Evolutionary conservation across 2,888 invertebrate species (phyloP).

Genomic region (Argyra leucocephala): DNA sequence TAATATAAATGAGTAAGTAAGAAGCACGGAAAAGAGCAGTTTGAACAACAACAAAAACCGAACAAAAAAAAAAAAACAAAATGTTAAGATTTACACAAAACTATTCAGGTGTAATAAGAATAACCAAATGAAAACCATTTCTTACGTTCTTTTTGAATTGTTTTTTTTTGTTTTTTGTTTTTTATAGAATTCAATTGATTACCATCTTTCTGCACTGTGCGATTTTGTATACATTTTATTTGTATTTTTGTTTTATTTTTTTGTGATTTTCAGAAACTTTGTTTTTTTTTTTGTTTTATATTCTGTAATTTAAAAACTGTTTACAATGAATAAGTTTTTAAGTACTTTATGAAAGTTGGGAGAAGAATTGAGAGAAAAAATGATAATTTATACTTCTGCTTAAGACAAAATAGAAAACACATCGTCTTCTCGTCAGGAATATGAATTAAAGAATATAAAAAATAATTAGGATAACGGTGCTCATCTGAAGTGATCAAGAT

Average conservation of each 20-base stretch:
- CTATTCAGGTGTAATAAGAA: neutral
- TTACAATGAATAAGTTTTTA: no score
- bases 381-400: no score
- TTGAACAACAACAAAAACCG: neutral
- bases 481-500: no score
- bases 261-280: no score
- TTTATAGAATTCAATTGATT: neutral
- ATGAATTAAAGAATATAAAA: no score
- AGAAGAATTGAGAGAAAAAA: no score
- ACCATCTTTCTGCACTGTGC: neutral
- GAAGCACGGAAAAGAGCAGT: neutral
- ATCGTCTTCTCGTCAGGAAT: no score
- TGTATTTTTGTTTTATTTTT: neutral
- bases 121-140: neutral
- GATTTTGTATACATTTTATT: neutral
- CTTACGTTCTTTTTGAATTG: neutral
- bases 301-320: neutral
- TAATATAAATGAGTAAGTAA: neutral
- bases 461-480: no score
- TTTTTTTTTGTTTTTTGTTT: neutral
- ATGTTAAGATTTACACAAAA: neutral
- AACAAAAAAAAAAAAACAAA: neutral
- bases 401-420: no score
- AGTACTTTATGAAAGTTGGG: no score
- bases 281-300: neutral